phyloP scores from a whole-genome alignment of 2,797 vertebrate genomes.

The Alfaro cultratus region DNA sequence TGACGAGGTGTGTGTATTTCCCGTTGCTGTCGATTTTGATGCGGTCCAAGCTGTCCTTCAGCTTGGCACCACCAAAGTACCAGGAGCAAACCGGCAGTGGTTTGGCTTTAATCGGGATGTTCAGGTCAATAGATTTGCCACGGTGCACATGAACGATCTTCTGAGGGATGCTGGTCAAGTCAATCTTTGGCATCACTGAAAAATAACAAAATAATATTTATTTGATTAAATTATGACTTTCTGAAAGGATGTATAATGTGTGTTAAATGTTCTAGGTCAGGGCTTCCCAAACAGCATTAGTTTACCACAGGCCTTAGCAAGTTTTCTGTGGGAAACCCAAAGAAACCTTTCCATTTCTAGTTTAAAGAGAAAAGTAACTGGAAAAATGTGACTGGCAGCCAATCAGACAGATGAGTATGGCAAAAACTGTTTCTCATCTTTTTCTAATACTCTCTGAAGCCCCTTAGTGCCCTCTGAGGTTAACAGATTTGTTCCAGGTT shows the following conservation, averaged over 20 bases:
- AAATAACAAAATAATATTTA: constrained; percentile 3
- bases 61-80: constrained; percentile 89
- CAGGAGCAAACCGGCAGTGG: constrained; percentile 90
- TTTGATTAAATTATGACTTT: background rate
- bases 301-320: too few species aligned
- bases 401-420: too few species aligned
- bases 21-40: constrained; percentile 90
- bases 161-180: constrained; percentile 92
- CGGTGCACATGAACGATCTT: constrained; percentile 91
- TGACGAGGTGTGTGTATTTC: constrained; percentile 87
- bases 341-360: too few species aligned
- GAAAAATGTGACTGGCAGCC: too few species aligned
- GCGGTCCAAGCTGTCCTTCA: constrained; percentile 93
- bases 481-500: background rate
- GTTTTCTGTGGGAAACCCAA: too few species aligned
- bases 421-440: too few species aligned
- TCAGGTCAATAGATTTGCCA: constrained; percentile 91
- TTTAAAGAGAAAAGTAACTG: too few species aligned
- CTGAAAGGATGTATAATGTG: background rate
- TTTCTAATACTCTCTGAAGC: too few species aligned
- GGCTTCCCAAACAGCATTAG: too few species aligned
- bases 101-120: constrained; percentile 89
- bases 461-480: too few species aligned
- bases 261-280: background rate
- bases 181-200: constrained; percentile 92